Base-by-base conservation (phyloP, 2,797 vertebrate species). In the Natrix natrix region DNA sequence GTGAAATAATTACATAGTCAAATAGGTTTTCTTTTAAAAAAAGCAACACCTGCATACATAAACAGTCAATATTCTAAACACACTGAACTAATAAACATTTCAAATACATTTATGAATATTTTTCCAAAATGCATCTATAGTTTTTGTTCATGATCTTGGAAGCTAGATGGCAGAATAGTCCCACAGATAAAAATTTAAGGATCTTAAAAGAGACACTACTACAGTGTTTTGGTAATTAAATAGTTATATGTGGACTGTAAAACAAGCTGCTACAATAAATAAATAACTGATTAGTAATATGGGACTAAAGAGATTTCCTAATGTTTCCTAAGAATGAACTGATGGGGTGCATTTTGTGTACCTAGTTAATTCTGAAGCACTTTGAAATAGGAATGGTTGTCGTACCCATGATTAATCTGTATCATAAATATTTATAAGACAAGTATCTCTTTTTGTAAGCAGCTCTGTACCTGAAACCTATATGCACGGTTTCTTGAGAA, bases 141-240 rank as follows among this genome's bases (percentile, higher is more conserved):
- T 87, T 90, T 87, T 89, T 66, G 37, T 93, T 93, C 83, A 63
- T 66, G 52, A 22, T 12, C 16, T 87, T 90, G 92, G 89, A 93
- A 87, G 78, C 92, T 93, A 90, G 92, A 87, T 56, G 92, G 89
- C 92, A 93, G 92, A 87, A 93, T 87, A 54, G 52, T 86, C 60
- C 10, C 32, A 90, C 48, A 37, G 59, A 43, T 90, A 89, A 86
- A 10, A 5, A 16, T 56, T 86, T 48, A 90, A 87, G 63, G 24
- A 48, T 56, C 78, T 92, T 69, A 17, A 37, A 37, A 37, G 28
- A 69, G 14, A 92, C 66, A 61, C 24, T 14, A n/a, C 26, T 87
- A 48, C 22, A 28, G 22, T 83, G 60, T n/a, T 90, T 60, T 24
- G 57, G 13, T n/a, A 69, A 61, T 48, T 83, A 83, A 48, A 83